phyloP scores from a whole-genome alignment of 1,140 invertebrate species.

The Bilobella aurantiaca region DNA sequence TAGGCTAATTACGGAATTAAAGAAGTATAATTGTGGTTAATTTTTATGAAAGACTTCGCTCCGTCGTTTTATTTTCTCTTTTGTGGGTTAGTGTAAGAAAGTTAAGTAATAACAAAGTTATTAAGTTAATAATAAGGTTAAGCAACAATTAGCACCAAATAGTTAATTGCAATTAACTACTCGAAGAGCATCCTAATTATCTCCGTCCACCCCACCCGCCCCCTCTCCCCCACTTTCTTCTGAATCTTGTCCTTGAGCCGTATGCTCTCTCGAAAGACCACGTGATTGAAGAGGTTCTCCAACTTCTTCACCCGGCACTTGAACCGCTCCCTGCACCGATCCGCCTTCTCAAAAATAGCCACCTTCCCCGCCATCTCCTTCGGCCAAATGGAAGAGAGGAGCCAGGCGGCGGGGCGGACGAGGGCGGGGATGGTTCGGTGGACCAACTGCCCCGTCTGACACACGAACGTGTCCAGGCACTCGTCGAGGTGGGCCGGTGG shows the following conservation, averaged over 20 bases:
- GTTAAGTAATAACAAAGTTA: neutral
- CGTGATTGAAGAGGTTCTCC: slow-evolving; percentile 29
- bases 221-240: neutral
- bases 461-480: slow-evolving; percentile 34
- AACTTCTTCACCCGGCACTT: slow-evolving; percentile 32
- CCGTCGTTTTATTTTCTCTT: no score
- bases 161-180: neutral
- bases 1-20: no score
- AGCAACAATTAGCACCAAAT: neutral
- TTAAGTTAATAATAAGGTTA: neutral
- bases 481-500: slow-evolving; percentile 16
- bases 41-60: no score
- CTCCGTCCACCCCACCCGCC: neutral
- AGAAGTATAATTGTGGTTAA: no score
- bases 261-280: slow-evolving; percentile 22
- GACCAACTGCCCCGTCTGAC: slow-evolving; percentile 30
- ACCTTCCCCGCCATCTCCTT: slow-evolving; percentile 26
- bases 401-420: slow-evolving; percentile 22
- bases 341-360: slow-evolving; percentile 13
- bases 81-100: no score
- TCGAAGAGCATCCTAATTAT: neutral
- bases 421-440: slow-evolving; percentile 20
- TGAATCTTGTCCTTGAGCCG: slow-evolving; percentile 20
- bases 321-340: slow-evolving; percentile 11
- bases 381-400: slow-evolving; percentile 30